Conservation (phyloP, 2,888 invertebrate species). For the Platynereis dumerilii region DNA sequence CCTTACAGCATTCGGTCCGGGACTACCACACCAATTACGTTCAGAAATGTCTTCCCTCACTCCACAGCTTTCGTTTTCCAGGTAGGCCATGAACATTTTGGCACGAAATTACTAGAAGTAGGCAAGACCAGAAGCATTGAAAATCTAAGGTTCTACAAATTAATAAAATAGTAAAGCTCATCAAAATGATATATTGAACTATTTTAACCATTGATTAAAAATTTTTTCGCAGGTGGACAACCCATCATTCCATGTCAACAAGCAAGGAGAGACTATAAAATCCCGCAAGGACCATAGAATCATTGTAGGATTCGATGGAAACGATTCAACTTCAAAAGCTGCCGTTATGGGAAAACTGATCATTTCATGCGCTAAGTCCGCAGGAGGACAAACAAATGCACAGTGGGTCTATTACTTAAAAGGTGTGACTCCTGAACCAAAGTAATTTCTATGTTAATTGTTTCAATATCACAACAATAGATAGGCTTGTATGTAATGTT, state of each 20-base stretch:
- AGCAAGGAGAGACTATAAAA: slow-evolving; percentile 61
- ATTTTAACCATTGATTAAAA: too few relatives aligned
- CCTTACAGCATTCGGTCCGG: slow-evolving; percentile 65
- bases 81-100: too few relatives aligned
- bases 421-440: slow-evolving; percentile 47
- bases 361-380: slow-evolving; percentile 59
- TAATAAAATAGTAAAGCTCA: too few relatives aligned
- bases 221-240: slow-evolving; percentile 56
- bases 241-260: slow-evolving; percentile 63
- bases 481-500: too few relatives aligned
- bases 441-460: slow-evolving; percentile 4
- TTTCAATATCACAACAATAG: not conserved
- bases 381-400: slow-evolving; percentile 56
- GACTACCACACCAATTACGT: slow-evolving; percentile 61
- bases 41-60: slow-evolving; percentile 65
- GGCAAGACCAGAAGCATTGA: too few relatives aligned
- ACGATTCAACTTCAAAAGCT: slow-evolving; percentile 55
- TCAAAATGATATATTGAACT: too few relatives aligned
- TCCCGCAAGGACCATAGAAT: slow-evolving; percentile 62
- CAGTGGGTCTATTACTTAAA: slow-evolving; percentile 65
- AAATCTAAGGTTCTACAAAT: too few relatives aligned
- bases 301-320: slow-evolving; percentile 63
- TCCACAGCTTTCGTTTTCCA: slow-evolving; percentile 62
- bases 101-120: too few relatives aligned
- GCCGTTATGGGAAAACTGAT: slow-evolving; percentile 63